phyloP scores from a whole-genome alignment of 2,797 vertebrate species.

The Ctenosaura bakeri region DNA sequence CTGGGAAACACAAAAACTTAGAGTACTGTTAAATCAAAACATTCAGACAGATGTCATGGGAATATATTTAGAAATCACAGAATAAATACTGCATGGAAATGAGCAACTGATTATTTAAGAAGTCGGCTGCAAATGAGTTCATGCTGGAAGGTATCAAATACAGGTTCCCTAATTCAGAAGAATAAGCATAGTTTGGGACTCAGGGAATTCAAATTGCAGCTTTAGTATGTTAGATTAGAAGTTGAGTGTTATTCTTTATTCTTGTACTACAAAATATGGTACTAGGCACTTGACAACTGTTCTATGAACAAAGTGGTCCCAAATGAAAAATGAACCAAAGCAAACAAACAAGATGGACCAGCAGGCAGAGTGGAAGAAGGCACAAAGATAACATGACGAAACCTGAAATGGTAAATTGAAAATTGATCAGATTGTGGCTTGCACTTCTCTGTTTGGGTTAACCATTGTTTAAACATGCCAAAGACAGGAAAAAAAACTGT shows the following conservation, averaged over 20 bases:
- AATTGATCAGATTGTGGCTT: background rate
- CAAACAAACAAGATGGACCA: background rate
- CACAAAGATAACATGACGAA: background rate
- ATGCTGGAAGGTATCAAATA: background rate
- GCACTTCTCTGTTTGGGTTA: background rate
- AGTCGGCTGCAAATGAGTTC: background rate
- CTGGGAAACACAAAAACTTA: background rate
- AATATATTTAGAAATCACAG: background rate
- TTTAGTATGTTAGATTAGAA: background rate
- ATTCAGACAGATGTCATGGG: fast-evolving
- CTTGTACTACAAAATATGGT: background rate
- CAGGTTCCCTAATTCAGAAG: fast-evolving
- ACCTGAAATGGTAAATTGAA: background rate
- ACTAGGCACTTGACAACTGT: background rate
- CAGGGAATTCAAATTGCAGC: background rate
- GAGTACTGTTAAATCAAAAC: background rate
- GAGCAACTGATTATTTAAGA: background rate
- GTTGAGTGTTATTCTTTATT: background rate
- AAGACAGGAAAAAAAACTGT: no score
- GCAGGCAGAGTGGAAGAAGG: background rate
- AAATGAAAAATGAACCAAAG: background rate
- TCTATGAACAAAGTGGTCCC: background rate
- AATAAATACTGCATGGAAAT: background rate
- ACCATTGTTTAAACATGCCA: background rate
- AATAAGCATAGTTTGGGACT: background rate